Evolutionary conservation across 2,113 vertebrate genomes (phyloP).

Genomic region (Mobula birostris): DNA sequence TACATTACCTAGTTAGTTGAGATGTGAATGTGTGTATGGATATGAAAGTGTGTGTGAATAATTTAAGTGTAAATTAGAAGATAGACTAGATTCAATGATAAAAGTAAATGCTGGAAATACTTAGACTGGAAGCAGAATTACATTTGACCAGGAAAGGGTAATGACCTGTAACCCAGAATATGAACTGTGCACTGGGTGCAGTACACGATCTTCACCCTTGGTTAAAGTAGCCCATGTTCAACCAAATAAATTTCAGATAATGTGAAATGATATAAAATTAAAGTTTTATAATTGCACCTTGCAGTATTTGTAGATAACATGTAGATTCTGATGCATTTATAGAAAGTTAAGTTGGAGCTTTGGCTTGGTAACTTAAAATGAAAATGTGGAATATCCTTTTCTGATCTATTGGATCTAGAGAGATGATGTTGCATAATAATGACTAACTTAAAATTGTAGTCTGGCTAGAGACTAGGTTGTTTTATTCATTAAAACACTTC

Average conservation of each 20-base stretch:
- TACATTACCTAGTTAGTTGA: constrained; percentile 30
- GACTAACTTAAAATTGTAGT: background rate
- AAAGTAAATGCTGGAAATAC: no score
- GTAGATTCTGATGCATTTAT: background rate
- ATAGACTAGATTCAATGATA: background rate
- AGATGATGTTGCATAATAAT: background rate
- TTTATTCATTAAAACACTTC: background rate
- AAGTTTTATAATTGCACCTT: background rate
- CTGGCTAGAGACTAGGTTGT: background rate
- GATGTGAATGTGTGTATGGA: constrained; percentile 8
- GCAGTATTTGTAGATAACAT: background rate
- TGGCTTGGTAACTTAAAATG: background rate
- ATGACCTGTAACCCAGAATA: background rate
- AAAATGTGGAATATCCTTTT: background rate
- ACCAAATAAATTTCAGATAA: background rate
- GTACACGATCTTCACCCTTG: background rate
- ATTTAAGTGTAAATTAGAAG: constrained; percentile 10
- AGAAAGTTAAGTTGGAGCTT: no score
- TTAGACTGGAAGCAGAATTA: background rate
- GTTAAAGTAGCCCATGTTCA: background rate
- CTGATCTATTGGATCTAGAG: background rate
- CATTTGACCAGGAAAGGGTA: background rate
- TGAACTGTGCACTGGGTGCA: background rate
- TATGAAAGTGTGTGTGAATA: background rate
- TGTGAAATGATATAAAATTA: background rate